Base-by-base conservation (phyloP, 2,113 vertebrate genomes). In the Oriolus oriolus region DNA sequence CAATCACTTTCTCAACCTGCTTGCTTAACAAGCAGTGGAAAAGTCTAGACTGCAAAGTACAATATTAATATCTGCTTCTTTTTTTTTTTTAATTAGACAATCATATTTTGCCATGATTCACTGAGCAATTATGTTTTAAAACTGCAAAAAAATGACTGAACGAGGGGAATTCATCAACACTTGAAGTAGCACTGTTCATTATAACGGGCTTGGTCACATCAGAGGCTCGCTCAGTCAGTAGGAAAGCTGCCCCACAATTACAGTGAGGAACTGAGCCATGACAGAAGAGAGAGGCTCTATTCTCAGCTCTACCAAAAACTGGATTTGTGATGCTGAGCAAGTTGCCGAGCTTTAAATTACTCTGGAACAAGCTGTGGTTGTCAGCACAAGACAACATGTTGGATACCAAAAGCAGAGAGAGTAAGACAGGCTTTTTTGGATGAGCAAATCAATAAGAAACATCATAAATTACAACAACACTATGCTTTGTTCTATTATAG, bases 401-500 rank as follows among this genome's bases (percentile, higher is more conserved):
- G 28, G 89, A 91, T 79, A 87, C 26, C 70, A 68, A 93, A 92
- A 5, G 54, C 42, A 53, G 65, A 91, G 61, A 92, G 69, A 56
- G 42, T 22, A 82, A 76, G 41, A 76, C 23, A 79, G 15, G 59
- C 65, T 87, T 83, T 84, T 87, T n/a, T 79, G 65, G 70, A 91
- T 61, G 31, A 91, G 57, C 37, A 35, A 28, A 87, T 84, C 74
- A 76, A 39, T 68, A 87, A 68, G 70, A 83, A 91, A 65, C 89
- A 87, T 78, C 47, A 81, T 42, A 61, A 91, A 96, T 85, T 71
- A 92, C 2, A 11, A 81, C 60, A 70, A 33, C 13, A 4, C 39
- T 65, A 21, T 30, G 49, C 57, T 96, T 93, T 96, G 78, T 94
- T 96, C 91, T 92, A 59, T 94, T 71, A 91, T 21, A 87, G 42